A percentile compares a stretch with the other conserved stretches of the same genome.
These are phyloP conservation scores for Coregonus ussuriensis DNA, from an alignment of 2,797 vertebrate genomes.

Conservation along the genomic window DNA sequence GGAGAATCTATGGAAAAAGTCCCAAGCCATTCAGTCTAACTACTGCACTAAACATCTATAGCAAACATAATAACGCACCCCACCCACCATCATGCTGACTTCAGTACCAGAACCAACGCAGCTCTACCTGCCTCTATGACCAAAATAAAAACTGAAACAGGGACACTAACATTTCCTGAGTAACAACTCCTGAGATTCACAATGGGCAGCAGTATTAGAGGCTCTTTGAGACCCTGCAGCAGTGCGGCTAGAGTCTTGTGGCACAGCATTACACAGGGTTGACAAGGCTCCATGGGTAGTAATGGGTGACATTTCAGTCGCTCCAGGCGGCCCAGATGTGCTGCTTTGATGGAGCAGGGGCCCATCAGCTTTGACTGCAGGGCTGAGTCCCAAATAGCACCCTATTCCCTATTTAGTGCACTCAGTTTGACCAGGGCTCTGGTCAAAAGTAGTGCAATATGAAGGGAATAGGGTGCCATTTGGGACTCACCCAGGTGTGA, in stretches of 20 bases:
- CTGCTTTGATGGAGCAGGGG: constrained; percentile 64
- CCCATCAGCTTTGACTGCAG: constrained; percentile 60
- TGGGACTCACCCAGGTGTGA: constrained; percentile 20
- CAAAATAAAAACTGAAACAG: background rate
- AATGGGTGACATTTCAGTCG: constrained; percentile 69
- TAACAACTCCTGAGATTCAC: background rate
- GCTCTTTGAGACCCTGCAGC: constrained; percentile 37
- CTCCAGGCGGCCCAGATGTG: constrained; percentile 66
- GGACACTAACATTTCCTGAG: background rate
- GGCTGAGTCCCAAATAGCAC: constrained; percentile 18
- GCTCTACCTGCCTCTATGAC: background rate
- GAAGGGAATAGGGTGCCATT: too few relatives aligned
- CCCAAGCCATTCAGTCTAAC: background rate
- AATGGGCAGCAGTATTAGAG: background rate
- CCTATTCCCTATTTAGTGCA: background rate
- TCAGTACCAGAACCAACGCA: background rate
- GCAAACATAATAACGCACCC: background rate
- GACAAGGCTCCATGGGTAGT: constrained; percentile 46
- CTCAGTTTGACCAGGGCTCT: background rate
- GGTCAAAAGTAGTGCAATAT: background rate
- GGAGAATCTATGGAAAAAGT: background rate
- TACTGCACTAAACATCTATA: background rate
- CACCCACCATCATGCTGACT: background rate
- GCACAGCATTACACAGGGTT: constrained; percentile 44
- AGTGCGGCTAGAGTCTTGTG: constrained; percentile 36